Base-by-base conservation (phyloP, 2,797 vertebrate genomes). In the Brachymystax lenok region DNA sequence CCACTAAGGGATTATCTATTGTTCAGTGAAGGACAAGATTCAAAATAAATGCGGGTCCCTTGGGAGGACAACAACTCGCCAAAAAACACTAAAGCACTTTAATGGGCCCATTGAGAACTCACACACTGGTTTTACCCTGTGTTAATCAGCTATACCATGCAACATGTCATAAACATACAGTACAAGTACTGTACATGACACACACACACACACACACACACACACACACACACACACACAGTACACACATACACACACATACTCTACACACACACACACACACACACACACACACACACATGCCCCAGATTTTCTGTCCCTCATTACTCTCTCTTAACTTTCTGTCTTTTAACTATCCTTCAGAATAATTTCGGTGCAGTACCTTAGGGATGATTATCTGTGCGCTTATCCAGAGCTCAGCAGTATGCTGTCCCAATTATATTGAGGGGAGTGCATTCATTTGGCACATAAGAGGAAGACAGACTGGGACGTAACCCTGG, bases 1-100 rank as follows among this genome's bases (percentile, higher is more conserved):
- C 71, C 70, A 76, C 84, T 79, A 7, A 19, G 82, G 88, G 80
- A 35, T 35, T 46, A 46, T 46, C 40, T 46, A 12, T 46, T 46
- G 40, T 46, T 8, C 10, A 46, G 2, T 46, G 8, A 12, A 46
- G 10, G 40, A 46, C 40, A 46, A 46, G 40, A 3, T 2, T 2
- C 10, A 46, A 13, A 13, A 46, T 12, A 46, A 46, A 46, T 46
- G 10, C 40, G 12, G 40, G 12, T 46, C 40, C 40, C 2, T 13
- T 46, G 3, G 3, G 40, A 46, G 10, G 40, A 46, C 40, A 46
- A 12, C 10, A 46, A 46, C 10, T 46, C 3, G 40, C 10, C 40
- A 13, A 46, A 12, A 46, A 46, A 13, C 40, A 13, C 10, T 46
- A 46, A 46, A 46, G 2, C 40, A 13, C 40, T 46, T 46, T 46